Conservation (phyloP, 2,113 vertebrate genomes). For the Muntiacus reevesi region DNA sequence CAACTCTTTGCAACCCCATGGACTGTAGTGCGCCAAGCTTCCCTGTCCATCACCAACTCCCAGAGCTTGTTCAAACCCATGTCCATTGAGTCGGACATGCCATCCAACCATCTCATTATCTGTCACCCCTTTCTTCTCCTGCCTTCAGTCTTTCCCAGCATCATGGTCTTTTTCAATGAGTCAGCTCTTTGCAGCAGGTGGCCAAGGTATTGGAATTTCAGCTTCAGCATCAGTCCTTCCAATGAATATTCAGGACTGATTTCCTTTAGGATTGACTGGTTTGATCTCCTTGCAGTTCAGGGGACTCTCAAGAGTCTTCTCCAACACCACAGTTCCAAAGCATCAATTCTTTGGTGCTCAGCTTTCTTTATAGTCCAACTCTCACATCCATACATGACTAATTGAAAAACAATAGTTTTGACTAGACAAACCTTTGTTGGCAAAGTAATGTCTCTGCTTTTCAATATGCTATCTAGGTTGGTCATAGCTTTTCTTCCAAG, state of each 20-base stretch:
- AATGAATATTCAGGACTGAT: neutral
- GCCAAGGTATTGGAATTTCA: neutral
- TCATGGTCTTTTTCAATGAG: neutral
- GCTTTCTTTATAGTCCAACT: neutral
- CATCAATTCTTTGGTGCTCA: neutral
- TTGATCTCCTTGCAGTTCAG: neutral
- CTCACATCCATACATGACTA: neutral
- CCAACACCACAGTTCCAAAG: neutral
- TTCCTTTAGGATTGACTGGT: neutral
- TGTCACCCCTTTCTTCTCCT: neutral
- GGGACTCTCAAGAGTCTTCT: neutral
- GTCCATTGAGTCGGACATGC: neutral
- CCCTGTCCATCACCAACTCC: neutral
- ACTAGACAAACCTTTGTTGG: neutral
- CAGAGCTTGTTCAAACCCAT: neutral
- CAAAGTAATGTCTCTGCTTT: neutral
- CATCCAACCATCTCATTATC: neutral
- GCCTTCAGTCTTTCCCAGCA: neutral
- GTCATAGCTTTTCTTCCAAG: neutral
- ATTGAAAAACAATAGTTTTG: neutral
- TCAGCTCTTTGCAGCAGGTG: neutral
- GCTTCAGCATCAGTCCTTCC: neutral
- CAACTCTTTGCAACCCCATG: neutral
- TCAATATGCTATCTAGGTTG: neutral
- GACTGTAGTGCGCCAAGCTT: accelerated